Conservation (phyloP, 2,888 invertebrate species). For the Oscheius sp. region DNA sequence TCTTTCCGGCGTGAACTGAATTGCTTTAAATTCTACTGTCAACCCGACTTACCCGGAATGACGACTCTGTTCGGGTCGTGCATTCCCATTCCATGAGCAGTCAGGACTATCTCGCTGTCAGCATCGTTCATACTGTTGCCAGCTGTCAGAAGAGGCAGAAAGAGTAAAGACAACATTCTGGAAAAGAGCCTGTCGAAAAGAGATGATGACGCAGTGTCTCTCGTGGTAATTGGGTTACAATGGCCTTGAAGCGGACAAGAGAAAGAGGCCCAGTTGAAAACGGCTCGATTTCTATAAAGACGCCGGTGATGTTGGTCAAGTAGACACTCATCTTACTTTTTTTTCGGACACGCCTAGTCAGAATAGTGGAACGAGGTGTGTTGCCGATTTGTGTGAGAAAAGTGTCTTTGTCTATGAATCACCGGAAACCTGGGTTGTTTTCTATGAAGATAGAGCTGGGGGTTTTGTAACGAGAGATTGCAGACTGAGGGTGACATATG, state of each 20-base stretch:
- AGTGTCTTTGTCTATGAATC: no score
- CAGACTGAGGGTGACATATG: no score
- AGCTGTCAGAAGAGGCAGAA: background rate
- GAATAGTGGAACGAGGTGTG: no score
- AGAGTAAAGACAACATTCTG: conserved; percentile 10
- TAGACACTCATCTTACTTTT: no score
- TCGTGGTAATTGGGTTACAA: conserved; percentile 32
- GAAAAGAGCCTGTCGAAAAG: background rate
- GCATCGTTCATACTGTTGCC: background rate
- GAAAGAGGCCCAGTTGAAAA: background rate
- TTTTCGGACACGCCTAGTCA: no score
- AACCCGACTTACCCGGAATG: conserved; percentile 58
- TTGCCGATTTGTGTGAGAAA: no score
- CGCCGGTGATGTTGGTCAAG: no score
- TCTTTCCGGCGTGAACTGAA: conserved; percentile 59
- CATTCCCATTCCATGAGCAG: conserved; percentile 69
- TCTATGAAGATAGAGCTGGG: no score
- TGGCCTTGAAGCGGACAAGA: conserved; percentile 24
- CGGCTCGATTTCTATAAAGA: no score
- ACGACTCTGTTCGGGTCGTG: conserved; percentile 63
- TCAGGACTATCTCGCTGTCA: conserved; percentile 53
- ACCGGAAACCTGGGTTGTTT: no score
- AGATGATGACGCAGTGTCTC: background rate
- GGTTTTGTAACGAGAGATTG: no score
- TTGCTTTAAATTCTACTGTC: background rate